These are phyloP conservation scores for Dryas iulia DNA, from an alignment of 1,140 invertebrate species.

Conservation along the genomic window DNA sequence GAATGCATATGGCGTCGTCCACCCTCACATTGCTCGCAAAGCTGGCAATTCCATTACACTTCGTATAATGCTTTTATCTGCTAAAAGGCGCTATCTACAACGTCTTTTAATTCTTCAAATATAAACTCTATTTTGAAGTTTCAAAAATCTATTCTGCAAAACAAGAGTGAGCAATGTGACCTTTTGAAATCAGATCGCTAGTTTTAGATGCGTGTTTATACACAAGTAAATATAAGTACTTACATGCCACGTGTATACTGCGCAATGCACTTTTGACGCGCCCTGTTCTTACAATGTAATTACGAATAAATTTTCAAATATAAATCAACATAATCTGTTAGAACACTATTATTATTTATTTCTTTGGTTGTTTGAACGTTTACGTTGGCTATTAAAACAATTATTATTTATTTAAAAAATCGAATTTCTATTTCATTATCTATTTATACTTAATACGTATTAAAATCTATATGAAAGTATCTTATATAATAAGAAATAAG, in stretches of 20 bases:
- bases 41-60: constrained; percentile 22
- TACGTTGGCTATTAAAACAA: too few species aligned
- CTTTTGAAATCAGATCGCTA: neutral
- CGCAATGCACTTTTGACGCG: constrained; percentile 10
- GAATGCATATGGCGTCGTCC: constrained; percentile 9
- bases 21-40: constrained; percentile 13
- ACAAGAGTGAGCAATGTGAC: neutral
- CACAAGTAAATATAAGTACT: neutral
- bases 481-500: too few species aligned
- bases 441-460: too few species aligned
- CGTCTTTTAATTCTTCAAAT: neutral
- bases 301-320: neutral
- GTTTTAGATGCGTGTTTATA: constrained; percentile 6
- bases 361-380: too few species aligned
- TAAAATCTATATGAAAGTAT: too few species aligned
- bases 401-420: too few species aligned
- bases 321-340: too few species aligned
- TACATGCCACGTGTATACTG: neutral
- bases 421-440: too few species aligned
- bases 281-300: constrained; percentile 14
- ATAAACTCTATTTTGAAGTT: neutral
- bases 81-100: constrained; percentile 5
- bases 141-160: neutral
- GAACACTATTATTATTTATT: too few species aligned
- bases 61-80: constrained; percentile 4